These are phyloP conservation scores for Malurus elegans DNA, from an alignment of 2,113 vertebrate genomes.

Conservation along the genomic window DNA sequence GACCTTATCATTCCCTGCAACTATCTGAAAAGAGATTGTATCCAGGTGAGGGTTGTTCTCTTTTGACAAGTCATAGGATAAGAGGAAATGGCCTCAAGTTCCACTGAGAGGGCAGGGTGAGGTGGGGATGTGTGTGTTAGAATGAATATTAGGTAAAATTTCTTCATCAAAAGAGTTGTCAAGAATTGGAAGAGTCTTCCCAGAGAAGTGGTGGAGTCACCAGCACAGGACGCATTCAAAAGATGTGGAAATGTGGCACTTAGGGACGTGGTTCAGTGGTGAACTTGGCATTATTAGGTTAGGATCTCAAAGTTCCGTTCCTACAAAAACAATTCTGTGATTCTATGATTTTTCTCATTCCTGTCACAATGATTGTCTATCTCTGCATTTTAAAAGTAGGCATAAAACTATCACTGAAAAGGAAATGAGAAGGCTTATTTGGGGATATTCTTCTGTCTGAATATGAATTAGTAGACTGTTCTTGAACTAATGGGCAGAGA, in stretches of 20 bases:
- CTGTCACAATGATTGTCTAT: background rate
- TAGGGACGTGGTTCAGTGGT: background rate
- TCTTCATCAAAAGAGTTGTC: background rate
- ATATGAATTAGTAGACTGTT: background rate
- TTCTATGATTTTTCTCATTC: background rate
- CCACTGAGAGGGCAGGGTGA: background rate
- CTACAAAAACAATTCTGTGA: background rate
- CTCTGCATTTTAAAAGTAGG: background rate
- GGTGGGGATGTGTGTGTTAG: background rate
- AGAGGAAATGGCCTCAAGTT: background rate
- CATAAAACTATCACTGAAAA: background rate
- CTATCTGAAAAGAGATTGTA: background rate
- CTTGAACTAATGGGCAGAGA: background rate
- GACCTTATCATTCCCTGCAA: background rate
- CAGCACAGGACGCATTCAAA: background rate
- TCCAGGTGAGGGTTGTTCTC: too few relatives aligned
- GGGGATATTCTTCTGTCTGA: background rate
- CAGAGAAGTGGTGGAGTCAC: background rate
- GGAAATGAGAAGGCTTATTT: background rate
- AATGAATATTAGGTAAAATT: background rate
- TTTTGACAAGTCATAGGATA: background rate
- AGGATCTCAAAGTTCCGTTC: background rate
- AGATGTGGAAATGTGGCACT: background rate
- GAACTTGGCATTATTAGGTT: background rate
- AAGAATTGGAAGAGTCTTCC: background rate